Conservation (phyloP, 2,888 invertebrate species). For the Leptopilina myrica region DNA sequence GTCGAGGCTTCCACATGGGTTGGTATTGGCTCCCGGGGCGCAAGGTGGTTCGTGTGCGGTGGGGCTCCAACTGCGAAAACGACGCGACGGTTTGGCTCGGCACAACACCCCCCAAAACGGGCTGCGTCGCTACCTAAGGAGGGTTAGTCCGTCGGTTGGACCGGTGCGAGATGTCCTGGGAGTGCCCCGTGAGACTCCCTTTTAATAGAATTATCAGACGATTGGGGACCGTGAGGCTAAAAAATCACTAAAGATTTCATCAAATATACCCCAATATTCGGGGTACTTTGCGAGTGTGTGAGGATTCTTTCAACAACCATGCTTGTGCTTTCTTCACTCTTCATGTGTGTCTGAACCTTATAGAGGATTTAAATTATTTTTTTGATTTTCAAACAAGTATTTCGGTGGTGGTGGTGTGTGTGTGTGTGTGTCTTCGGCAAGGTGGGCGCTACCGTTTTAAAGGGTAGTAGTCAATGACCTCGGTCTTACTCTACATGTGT, state of each 20-base stretch:
- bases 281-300: too few relatives aligned
- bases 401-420: slow-evolving; percentile 14
- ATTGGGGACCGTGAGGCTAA: slow-evolving; percentile 7
- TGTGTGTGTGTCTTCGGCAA: background rate
- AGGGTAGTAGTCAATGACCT: slow-evolving; percentile 9
- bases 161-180: slow-evolving; percentile 74
- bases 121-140: slow-evolving; percentile 74
- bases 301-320: background rate
- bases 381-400: background rate
- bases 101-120: slow-evolving; percentile 73
- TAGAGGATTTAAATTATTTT: background rate
- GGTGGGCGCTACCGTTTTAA: slow-evolving; percentile 3
- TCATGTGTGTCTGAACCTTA: background rate
- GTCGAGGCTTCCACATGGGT: slow-evolving; percentile 75
- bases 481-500: slow-evolving; percentile 11
- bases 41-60: slow-evolving; percentile 71
- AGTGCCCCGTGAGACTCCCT: slow-evolving; percentile 66
- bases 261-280: too few relatives aligned
- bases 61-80: slow-evolving; percentile 65
- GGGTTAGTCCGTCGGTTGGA: slow-evolving; percentile 72
- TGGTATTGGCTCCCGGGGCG: slow-evolving; percentile 76
- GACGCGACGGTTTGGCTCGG: slow-evolving; percentile 71
- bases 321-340: background rate
- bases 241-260: too few relatives aligned
- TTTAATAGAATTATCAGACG: background rate